A percentile compares a stretch with the other conserved stretches of the same genome.
phyloP scores from a whole-genome alignment of 2,797 vertebrate species.

The Gambusia yucatana region DNA sequence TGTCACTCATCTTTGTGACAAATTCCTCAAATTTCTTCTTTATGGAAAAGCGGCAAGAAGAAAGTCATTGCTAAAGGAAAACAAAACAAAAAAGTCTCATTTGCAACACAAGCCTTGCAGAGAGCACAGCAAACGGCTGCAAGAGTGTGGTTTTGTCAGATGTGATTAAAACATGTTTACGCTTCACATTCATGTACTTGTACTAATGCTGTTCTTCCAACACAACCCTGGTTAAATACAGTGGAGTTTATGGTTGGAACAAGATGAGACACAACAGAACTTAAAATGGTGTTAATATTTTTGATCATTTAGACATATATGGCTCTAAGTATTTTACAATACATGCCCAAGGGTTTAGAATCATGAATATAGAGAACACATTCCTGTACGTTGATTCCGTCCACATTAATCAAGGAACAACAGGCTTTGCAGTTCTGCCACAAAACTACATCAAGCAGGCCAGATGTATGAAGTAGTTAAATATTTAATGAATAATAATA shows the following conservation, averaged over 20 bases:
- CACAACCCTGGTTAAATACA: not conserved
- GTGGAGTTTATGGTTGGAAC: not conserved
- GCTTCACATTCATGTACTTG: not conserved
- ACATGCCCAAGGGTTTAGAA: not conserved
- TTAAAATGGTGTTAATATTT: not conserved
- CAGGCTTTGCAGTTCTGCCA: not conserved
- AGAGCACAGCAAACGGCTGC: not conserved
- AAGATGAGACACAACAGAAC: not conserved
- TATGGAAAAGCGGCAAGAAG: not conserved
- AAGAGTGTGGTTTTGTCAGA: not conserved
- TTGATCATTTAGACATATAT: not conserved
- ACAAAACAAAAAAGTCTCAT: not conserved
- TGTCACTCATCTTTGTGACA: too few species aligned
- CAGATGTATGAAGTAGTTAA: not conserved
- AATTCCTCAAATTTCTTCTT: not conserved
- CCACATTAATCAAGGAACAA: not conserved
- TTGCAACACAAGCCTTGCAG: not conserved
- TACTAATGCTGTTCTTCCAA: not conserved
- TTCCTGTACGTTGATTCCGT: not conserved
- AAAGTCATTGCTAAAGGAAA: not conserved
- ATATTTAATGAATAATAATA: slow-evolving; percentile 33
- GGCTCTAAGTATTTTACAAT: not conserved
- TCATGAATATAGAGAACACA: not conserved
- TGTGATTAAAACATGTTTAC: not conserved
- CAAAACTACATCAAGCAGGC: slow-evolving; percentile 6